phyloP scores from a whole-genome alignment of 2,888 invertebrate species.

The Melieria crassipennis region DNA sequence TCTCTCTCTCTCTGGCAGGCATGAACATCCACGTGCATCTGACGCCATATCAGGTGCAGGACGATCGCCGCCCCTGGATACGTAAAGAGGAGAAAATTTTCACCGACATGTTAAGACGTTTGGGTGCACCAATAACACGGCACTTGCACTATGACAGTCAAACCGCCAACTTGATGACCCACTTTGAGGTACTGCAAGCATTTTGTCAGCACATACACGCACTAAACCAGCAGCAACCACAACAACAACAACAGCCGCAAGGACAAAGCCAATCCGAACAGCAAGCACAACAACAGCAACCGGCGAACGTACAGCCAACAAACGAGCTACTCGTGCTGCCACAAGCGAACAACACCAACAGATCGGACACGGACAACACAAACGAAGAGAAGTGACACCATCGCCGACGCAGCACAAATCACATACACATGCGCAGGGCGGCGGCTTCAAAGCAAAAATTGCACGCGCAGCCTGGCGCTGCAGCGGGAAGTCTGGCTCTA shows the following conservation, averaged over 20 bases:
- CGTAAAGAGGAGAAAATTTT: constrained; percentile 83
- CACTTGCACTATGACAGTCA: constrained; percentile 72
- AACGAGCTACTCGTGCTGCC: constrained; percentile 31
- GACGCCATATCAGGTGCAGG: constrained; percentile 89
- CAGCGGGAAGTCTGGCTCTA: constrained; percentile 43
- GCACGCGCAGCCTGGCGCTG: constrained; percentile 44
- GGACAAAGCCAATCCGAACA: constrained; percentile 49
- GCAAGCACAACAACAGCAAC: constrained; percentile 44
- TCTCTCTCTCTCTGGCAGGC: constrained; percentile 63
- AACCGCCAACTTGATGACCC: constrained; percentile 72
- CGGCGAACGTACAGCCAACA: constrained; percentile 39
- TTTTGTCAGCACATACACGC: constrained; percentile 68
- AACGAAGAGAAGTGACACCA: constrained; percentile 64
- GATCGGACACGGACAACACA: constrained; percentile 45
- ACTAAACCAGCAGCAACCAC: constrained; percentile 56
- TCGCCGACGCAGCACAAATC: constrained; percentile 57
- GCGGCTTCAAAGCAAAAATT: constrained; percentile 39
- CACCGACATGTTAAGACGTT: constrained; percentile 72
- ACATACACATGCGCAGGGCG: constrained; percentile 48
- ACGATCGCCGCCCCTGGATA: constrained; percentile 84
- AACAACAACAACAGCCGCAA: constrained; percentile 48
- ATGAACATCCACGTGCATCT: constrained; percentile 82
- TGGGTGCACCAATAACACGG: constrained; percentile 74
- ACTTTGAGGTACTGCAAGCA: constrained; percentile 79
- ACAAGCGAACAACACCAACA: constrained; percentile 43